phyloP scores from a whole-genome alignment of 2,113 vertebrate genomes.

The Odobenus rosmarus region DNA sequence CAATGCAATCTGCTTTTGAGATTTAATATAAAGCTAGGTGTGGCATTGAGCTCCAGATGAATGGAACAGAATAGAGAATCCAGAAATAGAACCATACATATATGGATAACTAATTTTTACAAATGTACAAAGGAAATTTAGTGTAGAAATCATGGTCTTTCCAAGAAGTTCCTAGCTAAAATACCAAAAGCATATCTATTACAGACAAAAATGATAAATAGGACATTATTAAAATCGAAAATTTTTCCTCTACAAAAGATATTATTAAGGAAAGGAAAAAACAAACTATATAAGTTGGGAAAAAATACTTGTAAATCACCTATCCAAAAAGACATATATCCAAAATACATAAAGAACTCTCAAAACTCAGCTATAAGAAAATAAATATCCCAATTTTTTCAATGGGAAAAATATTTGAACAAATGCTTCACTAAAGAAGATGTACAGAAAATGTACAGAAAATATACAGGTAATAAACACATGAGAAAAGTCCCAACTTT shows the following conservation, averaged over 20 bases:
- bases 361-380: background rate
- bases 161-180: background rate
- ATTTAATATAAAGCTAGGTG: background rate
- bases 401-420: constrained; percentile 18
- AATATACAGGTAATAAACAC: background rate
- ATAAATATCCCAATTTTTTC: background rate
- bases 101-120: background rate
- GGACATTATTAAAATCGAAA: background rate
- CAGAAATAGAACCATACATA: background rate
- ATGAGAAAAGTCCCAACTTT: background rate
- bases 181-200: background rate
- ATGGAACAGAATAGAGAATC: background rate
- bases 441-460: background rate
- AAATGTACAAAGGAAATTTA: background rate
- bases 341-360: background rate
- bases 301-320: constrained; percentile 16
- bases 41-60: background rate
- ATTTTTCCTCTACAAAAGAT: background rate
- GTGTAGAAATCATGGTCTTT: background rate
- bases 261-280: background rate
- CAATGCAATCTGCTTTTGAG: background rate
- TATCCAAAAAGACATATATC: background rate
- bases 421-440: background rate
- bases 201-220: background rate
- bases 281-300: background rate